Percentiles rank a stretch among this genome's conserved stretches.
phyloP scores from a whole-genome alignment of 2,888 invertebrate genomes.

The Sinopyrophorus schimmeli region DNA sequence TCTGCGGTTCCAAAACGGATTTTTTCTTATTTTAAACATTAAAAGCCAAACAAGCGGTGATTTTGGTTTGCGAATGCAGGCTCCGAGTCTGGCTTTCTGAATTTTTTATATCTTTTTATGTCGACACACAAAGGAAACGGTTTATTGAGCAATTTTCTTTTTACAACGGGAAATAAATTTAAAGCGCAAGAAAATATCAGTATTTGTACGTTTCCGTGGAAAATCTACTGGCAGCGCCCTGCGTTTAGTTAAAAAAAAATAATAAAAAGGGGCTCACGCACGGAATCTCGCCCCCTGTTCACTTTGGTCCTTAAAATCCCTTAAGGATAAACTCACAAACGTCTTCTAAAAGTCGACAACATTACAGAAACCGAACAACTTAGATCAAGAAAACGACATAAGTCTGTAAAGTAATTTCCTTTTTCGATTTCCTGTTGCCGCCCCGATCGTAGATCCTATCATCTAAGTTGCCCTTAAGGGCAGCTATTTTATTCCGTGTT shows the following conservation, averaged over 20 bases:
- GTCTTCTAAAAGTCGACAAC: no score
- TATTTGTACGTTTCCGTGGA: constrained; percentile 15
- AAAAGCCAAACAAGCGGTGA: no score
- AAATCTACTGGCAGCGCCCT: no score
- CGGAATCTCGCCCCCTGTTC: no score
- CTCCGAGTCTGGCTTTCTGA: no score
- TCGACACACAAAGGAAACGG: constrained; percentile 14
- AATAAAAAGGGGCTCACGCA: no score
- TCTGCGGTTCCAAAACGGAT: no score
- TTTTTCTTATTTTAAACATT: no score
- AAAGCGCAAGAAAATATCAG: constrained; percentile 15
- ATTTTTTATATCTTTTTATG: constrained; percentile 16
- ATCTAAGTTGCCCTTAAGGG: constrained; percentile 10
- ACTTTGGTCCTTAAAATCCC: no score
- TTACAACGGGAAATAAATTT: constrained; percentile 16
- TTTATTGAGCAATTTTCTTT: constrained; percentile 18
- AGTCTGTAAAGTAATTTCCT: constrained; percentile 11
- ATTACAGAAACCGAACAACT: constrained; percentile 1
- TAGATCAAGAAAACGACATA: constrained; percentile 11
- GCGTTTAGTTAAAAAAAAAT: no score
- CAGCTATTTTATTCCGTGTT: constrained; percentile 6
- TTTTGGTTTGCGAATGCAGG: no score
- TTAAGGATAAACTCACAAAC: no score
- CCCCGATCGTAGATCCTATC: constrained; percentile 8
- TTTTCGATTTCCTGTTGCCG: constrained; percentile 17